Base-by-base conservation (phyloP, 1,140 invertebrate genomes). In the Ephestia elutella region DNA sequence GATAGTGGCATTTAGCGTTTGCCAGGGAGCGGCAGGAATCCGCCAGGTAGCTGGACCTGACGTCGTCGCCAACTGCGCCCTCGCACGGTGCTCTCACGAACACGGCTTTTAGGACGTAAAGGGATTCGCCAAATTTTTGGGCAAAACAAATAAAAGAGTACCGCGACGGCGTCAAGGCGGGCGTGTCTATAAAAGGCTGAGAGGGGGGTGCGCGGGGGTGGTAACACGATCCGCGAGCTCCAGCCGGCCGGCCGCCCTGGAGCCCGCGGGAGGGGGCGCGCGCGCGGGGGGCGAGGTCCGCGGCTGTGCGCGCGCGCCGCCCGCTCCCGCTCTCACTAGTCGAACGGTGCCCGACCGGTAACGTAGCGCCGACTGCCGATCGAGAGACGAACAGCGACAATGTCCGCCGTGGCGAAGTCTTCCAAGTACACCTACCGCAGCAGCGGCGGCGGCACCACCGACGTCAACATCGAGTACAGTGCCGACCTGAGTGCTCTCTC, bases 401-500 rank as follows among this genome's bases (percentile, higher is more conserved):
- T 93, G 90, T 94, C 94, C 86, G 91, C 93, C 87, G 91, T 95
- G 83, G 92, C 94, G 76, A 96, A 95, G 90, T 92, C 93, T 73
- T 95, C 95, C 82, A 97, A 96, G 90, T 97, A 97, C 91, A 92
- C 93, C 73, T 97, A 97, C 91, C 93, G 94, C 83, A 94, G 94
- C 75, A 92, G 91, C 73, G 94, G 93, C 74, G 93, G 93, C 79
- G 94, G 94, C 82, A 91, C 90, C 72, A 94, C 95, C 83, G 95
- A 97, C 90, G 94, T 97, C 86, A 96, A 93, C 92, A 96, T 97
- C 90, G 96, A 97, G 90, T 97, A 97, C 91, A 94, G 93, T 87
- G 93, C 95, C 90, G 96, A 98, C 91, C 91, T 97, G 86, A 96
- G 94, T 90, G 94, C 95, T 87, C 92, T 97, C 86, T 94, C 95